Evolutionary conservation across 2,113 vertebrate species (phyloP).

Genomic region (Podiceps cristatus): DNA sequence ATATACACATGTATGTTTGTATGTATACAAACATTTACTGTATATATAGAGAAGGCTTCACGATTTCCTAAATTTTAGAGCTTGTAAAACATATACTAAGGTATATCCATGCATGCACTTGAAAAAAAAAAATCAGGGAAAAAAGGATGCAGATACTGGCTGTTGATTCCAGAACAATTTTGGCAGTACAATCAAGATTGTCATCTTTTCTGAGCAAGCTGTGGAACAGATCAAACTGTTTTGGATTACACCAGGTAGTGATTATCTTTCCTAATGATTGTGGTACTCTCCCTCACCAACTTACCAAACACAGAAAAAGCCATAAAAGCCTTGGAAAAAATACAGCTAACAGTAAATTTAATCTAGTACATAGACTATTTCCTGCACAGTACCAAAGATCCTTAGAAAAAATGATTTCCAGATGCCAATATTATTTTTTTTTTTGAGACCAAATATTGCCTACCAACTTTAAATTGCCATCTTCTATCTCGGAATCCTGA

Average conservation of each 20-base stretch:
- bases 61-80: not conserved
- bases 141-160: not conserved
- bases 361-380: not conserved
- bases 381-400: not conserved
- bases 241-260: not conserved
- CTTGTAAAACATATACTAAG: not conserved
- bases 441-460: not conserved
- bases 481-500: not conserved
- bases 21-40: not conserved
- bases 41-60: not conserved
- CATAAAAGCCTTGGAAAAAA: not conserved
- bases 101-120: not conserved
- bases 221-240: not conserved
- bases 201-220: not conserved
- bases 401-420: not conserved
- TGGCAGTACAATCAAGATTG: not conserved
- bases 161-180: not conserved
- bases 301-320: not conserved
- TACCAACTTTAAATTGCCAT: not conserved
- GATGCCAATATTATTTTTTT: not conserved
- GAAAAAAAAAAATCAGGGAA: not conserved
- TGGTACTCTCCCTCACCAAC: not conserved
- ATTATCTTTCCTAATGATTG: not conserved
- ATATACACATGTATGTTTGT: too few relatives aligned
- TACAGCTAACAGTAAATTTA: not conserved